A percentile compares a stretch with the other conserved stretches of the same genome.
phyloP scores from a whole-genome alignment of 2,888 invertebrate genomes.

The Peribatodes rhomboidaria region DNA sequence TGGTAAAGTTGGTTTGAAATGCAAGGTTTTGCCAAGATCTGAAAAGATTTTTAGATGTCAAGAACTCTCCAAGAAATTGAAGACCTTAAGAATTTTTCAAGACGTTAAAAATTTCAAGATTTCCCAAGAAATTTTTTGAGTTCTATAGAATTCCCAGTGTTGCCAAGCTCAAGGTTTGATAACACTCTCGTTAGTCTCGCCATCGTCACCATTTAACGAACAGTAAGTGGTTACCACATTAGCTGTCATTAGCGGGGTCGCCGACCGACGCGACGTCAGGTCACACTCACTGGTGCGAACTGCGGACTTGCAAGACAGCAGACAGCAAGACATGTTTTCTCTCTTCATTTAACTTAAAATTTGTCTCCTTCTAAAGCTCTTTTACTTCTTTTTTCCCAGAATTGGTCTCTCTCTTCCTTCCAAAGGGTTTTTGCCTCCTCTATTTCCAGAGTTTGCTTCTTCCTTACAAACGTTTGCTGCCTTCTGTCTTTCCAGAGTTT shows the following conservation, averaged over 20 bases:
- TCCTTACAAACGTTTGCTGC: no score
- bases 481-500: no score
- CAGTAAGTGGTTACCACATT: constrained; percentile 57
- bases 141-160: constrained; percentile 11
- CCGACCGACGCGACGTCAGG: constrained; percentile 50
- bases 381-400: no score
- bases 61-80: not conserved
- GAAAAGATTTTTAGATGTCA: no score
- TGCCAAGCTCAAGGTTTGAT: constrained; percentile 31
- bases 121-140: not conserved
- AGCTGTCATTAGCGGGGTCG: constrained; percentile 61
- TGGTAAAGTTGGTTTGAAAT: no score
- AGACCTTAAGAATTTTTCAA: not conserved
- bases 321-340: not conserved
- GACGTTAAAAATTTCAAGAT: not conserved
- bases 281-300: constrained; percentile 43
- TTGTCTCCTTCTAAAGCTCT: not conserved
- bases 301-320: not conserved
- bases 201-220: constrained; percentile 55
- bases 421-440: no score
- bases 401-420: no score
- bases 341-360: not conserved
- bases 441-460: no score
- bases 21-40: no score
- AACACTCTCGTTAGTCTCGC: constrained; percentile 42